Evolutionary conservation across 37 sponge, comb jelly and placozoan species (phyloP).

Genomic region (Ianthella basta): DNA sequence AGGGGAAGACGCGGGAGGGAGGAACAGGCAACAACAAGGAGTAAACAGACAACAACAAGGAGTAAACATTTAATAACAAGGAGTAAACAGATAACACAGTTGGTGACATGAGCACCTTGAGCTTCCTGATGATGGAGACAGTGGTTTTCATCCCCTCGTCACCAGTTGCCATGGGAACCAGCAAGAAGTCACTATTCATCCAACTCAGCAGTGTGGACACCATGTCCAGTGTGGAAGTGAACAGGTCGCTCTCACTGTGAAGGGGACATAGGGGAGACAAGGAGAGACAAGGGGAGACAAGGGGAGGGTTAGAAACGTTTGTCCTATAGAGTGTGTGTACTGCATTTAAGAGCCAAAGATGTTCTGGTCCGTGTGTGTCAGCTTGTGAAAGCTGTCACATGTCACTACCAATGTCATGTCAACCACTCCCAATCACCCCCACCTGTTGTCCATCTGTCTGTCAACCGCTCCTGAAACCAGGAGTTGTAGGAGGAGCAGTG

Average conservation of each 20-base stretch:
- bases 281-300: background rate
- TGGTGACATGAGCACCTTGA: constrained; percentile 45
- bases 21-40: too few relatives aligned
- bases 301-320: too few relatives aligned
- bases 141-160: constrained; percentile 80
- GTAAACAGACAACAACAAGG: background rate
- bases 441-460: constrained; percentile 84
- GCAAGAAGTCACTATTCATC: constrained; percentile 65
- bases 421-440: background rate
- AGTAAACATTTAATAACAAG: too few relatives aligned
- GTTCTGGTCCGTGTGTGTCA: too few relatives aligned
- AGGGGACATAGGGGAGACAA: background rate
- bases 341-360: too few relatives aligned
- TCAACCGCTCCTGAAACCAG: constrained; percentile 89
- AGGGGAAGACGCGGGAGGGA: too few relatives aligned
- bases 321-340: too few relatives aligned
- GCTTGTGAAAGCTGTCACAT: background rate
- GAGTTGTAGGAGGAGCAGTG: constrained; percentile 73
- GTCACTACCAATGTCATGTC: background rate
- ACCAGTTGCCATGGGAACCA: constrained; percentile 44
- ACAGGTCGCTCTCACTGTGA: constrained; percentile 72
- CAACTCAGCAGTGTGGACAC: constrained; percentile 67
- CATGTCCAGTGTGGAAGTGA: constrained; percentile 91
- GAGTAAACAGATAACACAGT: too few relatives aligned
- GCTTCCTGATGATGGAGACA: constrained; percentile 64